Percentiles rank a stretch among this genome's conserved stretches.
Conservation (phyloP, 92 coral and sea anemone species). For the Paragorgia papillata region DNA sequence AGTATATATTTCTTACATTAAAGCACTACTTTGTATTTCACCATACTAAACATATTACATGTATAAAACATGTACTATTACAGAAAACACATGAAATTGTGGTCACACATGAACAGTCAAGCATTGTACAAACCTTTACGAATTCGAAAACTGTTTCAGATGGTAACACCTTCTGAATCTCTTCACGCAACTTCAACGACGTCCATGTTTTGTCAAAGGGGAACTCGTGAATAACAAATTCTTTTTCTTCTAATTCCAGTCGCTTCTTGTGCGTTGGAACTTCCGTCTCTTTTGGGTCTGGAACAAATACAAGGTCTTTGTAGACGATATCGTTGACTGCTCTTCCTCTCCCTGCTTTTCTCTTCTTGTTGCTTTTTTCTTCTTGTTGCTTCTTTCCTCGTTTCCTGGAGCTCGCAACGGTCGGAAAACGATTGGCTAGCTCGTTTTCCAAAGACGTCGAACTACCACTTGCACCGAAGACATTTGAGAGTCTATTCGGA, state of each 20-base stretch:
- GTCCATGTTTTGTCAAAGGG: slow-evolving; percentile 9
- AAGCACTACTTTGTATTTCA: too few species aligned
- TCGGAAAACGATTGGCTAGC: slow-evolving; percentile 14
- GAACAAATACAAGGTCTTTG: slow-evolving; percentile 23
- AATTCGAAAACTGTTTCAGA: slow-evolving; percentile 11
- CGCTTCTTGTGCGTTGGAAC: slow-evolving; percentile 20
- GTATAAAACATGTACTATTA: too few species aligned
- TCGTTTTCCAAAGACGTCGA: not conserved
- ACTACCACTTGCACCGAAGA: slow-evolving; percentile 1
- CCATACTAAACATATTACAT: too few species aligned
- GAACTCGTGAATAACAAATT: too few species aligned
- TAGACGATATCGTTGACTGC: not conserved
- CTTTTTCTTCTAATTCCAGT: slow-evolving; percentile 9
- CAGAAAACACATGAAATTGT: too few species aligned
- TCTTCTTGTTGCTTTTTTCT: not conserved
- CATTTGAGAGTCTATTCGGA: slow-evolving; percentile 18
- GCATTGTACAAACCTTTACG: slow-evolving; percentile 18
- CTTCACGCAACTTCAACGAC: not conserved
- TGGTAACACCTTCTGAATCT: slow-evolving; percentile 7
- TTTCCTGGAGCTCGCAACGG: slow-evolving; percentile 6
- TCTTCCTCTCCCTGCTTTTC: slow-evolving; percentile 16
- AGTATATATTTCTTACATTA: too few species aligned
- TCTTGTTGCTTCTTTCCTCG: not conserved
- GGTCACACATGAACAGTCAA: not conserved
- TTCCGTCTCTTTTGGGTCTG: slow-evolving; percentile 12